A percentile compares a stretch with the other conserved stretches of the same genome.
Evolutionary conservation across 2,888 invertebrate genomes (phyloP).

Genomic region (Electrophaes corylata): DNA sequence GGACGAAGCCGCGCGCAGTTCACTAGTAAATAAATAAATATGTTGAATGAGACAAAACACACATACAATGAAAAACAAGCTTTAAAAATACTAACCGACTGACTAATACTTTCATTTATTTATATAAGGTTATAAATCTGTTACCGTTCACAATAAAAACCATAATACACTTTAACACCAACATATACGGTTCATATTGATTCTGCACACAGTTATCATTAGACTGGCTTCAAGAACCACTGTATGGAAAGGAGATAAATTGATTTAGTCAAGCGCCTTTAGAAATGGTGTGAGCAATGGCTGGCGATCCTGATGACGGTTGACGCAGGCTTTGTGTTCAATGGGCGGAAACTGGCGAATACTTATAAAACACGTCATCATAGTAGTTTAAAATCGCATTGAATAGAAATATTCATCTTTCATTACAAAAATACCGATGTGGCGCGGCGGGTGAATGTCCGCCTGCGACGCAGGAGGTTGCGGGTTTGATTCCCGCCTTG

Average conservation of each 20-base stretch:
- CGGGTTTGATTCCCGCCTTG: too few relatives aligned
- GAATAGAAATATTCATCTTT: too few relatives aligned
- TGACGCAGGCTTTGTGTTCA: constrained; percentile 10
- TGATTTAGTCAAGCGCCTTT: constrained; percentile 53
- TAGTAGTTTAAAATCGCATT: too few relatives aligned
- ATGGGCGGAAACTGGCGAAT: constrained; percentile 25
- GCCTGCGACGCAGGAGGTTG: too few relatives aligned
- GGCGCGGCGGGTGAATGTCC: too few relatives aligned
- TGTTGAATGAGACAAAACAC: not conserved
- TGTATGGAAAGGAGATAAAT: constrained; percentile 47
- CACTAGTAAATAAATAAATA: too few relatives aligned
- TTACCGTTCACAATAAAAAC: constrained; percentile 5
- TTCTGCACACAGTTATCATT: constrained; percentile 44
- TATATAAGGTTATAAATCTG: not conserved
- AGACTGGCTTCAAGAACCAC: constrained; percentile 22
- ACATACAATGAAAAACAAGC: not conserved
- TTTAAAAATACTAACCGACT: not conserved
- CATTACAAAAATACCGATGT: too few relatives aligned
- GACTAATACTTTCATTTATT: not conserved
- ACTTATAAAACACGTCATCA: constrained; percentile 6
- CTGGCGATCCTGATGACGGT: constrained; percentile 15
- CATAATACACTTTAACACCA: constrained; percentile 6
- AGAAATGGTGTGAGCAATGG: constrained; percentile 47
- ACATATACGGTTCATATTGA: constrained; percentile 15
- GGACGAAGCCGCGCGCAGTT: too few relatives aligned